A percentile compares a stretch with the other conserved stretches of the same genome.
Conservation (phyloP, 2,888 invertebrate genomes). For the Drosophila merina region DNA sequence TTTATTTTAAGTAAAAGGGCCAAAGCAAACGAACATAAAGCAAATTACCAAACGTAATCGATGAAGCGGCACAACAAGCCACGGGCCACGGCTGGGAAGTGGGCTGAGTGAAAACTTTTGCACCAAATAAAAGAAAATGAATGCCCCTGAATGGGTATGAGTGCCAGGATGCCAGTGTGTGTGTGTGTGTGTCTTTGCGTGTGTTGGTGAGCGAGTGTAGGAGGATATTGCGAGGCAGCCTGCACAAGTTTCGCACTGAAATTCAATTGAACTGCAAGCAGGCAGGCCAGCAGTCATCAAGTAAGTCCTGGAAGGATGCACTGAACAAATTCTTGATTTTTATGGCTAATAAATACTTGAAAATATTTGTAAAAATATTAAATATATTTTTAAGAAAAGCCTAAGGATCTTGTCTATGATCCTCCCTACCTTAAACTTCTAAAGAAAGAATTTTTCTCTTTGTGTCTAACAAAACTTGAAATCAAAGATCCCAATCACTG, state of each 20-base stretch:
- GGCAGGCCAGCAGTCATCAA: constrained; percentile 12
- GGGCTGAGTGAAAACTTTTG: constrained; percentile 40
- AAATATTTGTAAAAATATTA: background rate
- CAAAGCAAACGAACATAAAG: constrained; percentile 62
- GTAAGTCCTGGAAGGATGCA: constrained; percentile 16
- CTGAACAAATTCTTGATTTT: background rate
- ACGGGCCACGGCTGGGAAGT: constrained; percentile 22
- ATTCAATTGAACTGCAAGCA: constrained; percentile 67
- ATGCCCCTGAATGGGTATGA: constrained; percentile 16
- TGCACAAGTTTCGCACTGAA: constrained; percentile 54
- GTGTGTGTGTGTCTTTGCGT: constrained; percentile 14
- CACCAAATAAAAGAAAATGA: constrained; percentile 40
- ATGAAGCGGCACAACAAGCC: constrained; percentile 49
- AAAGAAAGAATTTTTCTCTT: background rate
- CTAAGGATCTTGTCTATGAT: no score
- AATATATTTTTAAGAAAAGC: background rate
- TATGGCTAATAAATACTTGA: background rate
- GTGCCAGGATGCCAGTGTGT: constrained; percentile 3
- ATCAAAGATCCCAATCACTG: background rate
- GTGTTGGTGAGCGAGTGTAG: constrained; percentile 7
- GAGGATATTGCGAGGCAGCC: constrained; percentile 21
- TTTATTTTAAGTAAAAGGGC: constrained; percentile 66
- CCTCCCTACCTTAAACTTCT: no score
- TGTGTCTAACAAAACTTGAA: background rate
- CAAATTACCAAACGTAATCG: constrained; percentile 65